These are phyloP conservation scores for Philhelius pedissequus DNA, from an alignment of 2,888 invertebrate genomes.

Conservation along the genomic window DNA sequence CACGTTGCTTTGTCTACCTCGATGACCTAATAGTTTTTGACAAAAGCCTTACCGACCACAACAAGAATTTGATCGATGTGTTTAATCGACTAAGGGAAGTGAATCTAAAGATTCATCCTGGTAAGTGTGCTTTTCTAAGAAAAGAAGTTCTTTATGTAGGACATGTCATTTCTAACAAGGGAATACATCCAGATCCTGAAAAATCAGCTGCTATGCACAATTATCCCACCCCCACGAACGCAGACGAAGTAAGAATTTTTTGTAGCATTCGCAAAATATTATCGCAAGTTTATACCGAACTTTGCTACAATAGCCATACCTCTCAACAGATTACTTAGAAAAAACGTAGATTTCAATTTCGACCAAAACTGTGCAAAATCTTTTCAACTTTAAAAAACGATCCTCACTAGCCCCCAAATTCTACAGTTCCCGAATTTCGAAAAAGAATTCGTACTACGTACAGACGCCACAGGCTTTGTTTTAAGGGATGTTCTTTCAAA, in stretches of 20 bases:
- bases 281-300: neutral
- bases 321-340: neutral
- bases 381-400: neutral
- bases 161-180: neutral
- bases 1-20: conserved; percentile 3
- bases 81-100: neutral
- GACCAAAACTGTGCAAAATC: neutral
- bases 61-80: too few species aligned
- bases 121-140: neutral
- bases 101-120: neutral
- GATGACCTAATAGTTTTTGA: too few species aligned
- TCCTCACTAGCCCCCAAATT: neutral
- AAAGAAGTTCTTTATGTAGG: neutral
- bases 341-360: neutral
- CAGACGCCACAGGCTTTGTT: too few species aligned
- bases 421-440: too few species aligned
- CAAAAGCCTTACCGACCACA: too few species aligned
- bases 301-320: neutral
- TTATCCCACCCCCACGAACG: too few species aligned
- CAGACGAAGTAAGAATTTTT: neutral
- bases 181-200: neutral
- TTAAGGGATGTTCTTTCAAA: too few species aligned
- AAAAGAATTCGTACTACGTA: too few species aligned
- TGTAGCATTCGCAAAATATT: neutral
- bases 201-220: neutral